These are phyloP conservation scores for Scaptomyza flava DNA, from an alignment of 2,888 invertebrate species.

Conservation along the genomic window DNA sequence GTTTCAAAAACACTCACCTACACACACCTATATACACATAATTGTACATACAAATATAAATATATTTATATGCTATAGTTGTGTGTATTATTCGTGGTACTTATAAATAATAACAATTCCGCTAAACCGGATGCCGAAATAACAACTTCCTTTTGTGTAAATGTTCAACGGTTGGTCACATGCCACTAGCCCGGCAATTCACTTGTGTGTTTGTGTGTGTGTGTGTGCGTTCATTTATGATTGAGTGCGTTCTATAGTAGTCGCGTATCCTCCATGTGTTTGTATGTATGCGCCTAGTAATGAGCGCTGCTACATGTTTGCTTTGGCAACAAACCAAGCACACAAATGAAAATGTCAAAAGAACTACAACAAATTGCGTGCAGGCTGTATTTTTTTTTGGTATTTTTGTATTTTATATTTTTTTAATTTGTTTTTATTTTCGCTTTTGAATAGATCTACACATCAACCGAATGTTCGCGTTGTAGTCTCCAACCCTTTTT, in stretches of 20 bases:
- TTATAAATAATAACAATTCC: constrained; percentile 77
- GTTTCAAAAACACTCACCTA: not conserved
- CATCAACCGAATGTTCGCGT: constrained; percentile 47
- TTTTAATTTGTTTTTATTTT: constrained; percentile 16
- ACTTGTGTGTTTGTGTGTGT: constrained; percentile 22
- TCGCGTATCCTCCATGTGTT: constrained; percentile 3
- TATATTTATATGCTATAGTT: not conserved
- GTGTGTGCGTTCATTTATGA: constrained; percentile 63
- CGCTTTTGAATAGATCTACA: constrained; percentile 48
- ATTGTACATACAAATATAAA: not conserved
- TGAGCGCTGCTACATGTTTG: constrained; percentile 50
- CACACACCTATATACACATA: not conserved
- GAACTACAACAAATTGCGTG: constrained; percentile 72
- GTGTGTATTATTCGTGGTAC: constrained; percentile 39
- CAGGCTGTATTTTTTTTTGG: constrained; percentile 25
- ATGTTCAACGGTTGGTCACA: constrained; percentile 71
- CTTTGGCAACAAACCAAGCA: constrained; percentile 19
- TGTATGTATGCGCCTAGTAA: constrained; percentile 44
- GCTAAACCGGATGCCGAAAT: constrained; percentile 79
- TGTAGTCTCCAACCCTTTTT: constrained; percentile 61
- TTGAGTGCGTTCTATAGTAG: constrained; percentile 64
- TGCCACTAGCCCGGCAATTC: constrained; percentile 53
- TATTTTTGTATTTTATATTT: constrained; percentile 14
- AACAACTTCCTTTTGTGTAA: constrained; percentile 78
- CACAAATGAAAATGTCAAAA: constrained; percentile 64